Base-by-base conservation (phyloP, 2,888 invertebrate species). In the Polyploca ridens region DNA sequence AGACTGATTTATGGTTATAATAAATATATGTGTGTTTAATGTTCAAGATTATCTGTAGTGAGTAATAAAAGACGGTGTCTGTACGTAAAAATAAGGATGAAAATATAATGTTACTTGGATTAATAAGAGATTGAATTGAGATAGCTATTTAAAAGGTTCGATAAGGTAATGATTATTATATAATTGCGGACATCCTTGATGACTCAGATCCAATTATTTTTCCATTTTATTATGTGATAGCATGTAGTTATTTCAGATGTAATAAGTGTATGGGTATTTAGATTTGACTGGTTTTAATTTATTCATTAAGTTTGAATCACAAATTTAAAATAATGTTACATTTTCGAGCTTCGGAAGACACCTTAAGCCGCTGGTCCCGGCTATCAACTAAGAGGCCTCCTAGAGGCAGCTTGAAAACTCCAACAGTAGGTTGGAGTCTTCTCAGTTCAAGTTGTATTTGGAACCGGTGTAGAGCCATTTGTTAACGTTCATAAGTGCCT, bases 1-100 rank as follows among this genome's bases (percentile, higher is more conserved):
- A 90, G 91, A 88, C 88, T 91, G 91, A 93, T 93, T 93, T 93
- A 93, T 91, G 85, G 85, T 84, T 89, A 89, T 90, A 90, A 91
- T 93, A 93, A 92, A 92, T 92, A 90, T 90, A 92, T 90, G 89
- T 88, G 79, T 89, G 90, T 90, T 91, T 92, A 90, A 93, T 90
- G 89, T 90, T 84, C 82, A 77, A 90, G 89, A 91, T 92, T 90
- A 92, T 90, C 87, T 89, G 85, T 85, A 84, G 79, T 73, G 77
- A 78, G 77, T 76, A 76, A 76, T 84, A 81, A 83, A 83, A 81
- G 71, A 72, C 68, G 67, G 74, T 71, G 70, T 75, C 73, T 75
- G 76, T 78, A 64, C 76, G 78, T 76, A 54, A 72, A 77, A 75
- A 75, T 75, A 68, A 75, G 67, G 73, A 70, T 78, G 75, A 74